phyloP scores from a whole-genome alignment of 2,888 invertebrate species.

The Cyrtodaria siliqua region DNA sequence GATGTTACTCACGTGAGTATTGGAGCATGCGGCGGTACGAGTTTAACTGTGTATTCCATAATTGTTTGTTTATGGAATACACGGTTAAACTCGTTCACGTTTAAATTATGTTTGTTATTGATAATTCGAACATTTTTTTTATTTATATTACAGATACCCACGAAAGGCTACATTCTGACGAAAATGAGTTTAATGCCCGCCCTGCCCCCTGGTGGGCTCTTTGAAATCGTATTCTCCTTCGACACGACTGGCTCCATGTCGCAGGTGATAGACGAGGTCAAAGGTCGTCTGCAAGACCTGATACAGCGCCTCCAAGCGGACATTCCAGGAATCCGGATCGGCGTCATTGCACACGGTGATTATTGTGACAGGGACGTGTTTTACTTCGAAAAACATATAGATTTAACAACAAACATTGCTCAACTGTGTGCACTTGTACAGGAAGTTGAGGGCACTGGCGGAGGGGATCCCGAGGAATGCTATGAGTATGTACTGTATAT shows the following conservation, averaged over 20 bases:
- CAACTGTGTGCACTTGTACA: conserved; percentile 77
- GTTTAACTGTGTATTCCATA: no score
- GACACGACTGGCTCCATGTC: conserved; percentile 83
- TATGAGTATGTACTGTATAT: conserved; percentile 81
- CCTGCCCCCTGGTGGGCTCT: conserved; percentile 70
- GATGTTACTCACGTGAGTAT: no score
- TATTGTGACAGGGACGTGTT: conserved; percentile 79
- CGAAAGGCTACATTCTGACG: no score
- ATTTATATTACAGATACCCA: no score
- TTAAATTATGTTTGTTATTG: no score
- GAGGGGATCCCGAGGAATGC: conserved; percentile 82
- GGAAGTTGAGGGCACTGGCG: conserved; percentile 76
- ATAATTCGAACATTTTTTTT: no score
- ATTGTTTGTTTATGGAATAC: no score
- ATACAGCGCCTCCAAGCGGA: conserved; percentile 81
- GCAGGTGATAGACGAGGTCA: conserved; percentile 75
- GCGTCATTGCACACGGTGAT: conserved; percentile 83
- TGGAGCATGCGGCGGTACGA: no score
- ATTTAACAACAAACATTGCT: conserved; percentile 74
- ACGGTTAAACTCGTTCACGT: no score
- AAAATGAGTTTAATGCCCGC: not conserved
- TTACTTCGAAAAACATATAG: conserved; percentile 80
- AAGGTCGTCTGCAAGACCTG: conserved; percentile 77
- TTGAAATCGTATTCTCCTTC: conserved; percentile 80
- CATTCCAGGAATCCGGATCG: conserved; percentile 80